Evolutionary conservation across 2,113 vertebrate genomes (phyloP).

Genomic region (Mus pahari): DNA sequence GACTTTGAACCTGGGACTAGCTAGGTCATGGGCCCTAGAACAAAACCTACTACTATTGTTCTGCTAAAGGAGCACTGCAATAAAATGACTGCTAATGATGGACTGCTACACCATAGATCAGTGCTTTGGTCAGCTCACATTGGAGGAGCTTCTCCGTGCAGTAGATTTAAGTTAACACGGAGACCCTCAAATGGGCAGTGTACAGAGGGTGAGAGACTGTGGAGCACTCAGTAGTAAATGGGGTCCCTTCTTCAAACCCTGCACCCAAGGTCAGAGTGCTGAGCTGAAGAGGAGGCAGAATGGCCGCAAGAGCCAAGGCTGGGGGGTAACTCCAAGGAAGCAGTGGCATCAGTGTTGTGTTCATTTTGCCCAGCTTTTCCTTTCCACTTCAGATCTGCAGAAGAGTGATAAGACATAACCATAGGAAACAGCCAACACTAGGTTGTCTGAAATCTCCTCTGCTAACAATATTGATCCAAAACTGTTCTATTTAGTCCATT

Average conservation of each 20-base stretch:
- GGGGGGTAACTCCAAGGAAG: background rate
- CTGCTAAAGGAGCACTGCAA: background rate
- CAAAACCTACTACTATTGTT: background rate
- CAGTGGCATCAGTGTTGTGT: background rate
- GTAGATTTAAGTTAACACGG: no score
- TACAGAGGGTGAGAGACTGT: no score
- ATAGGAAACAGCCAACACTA: no score
- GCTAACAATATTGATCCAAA: background rate
- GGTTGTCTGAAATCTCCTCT: background rate
- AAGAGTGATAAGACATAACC: background rate
- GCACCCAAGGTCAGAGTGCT: background rate
- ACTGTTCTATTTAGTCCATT: background rate
- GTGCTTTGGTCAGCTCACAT: background rate
- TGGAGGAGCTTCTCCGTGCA: background rate
- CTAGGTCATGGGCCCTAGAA: background rate
- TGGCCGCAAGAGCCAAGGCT: background rate
- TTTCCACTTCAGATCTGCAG: background rate
- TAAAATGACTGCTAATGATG: background rate
- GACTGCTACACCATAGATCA: background rate
- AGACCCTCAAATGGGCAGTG: no score
- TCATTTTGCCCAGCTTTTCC: background rate
- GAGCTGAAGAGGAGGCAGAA: background rate
- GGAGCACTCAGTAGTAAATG: no score
- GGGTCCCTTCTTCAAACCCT: background rate
- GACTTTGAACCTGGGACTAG: background rate